These are phyloP conservation scores for Deilephila elpenor DNA, from an alignment of 2,888 invertebrate species.

Conservation along the genomic window DNA sequence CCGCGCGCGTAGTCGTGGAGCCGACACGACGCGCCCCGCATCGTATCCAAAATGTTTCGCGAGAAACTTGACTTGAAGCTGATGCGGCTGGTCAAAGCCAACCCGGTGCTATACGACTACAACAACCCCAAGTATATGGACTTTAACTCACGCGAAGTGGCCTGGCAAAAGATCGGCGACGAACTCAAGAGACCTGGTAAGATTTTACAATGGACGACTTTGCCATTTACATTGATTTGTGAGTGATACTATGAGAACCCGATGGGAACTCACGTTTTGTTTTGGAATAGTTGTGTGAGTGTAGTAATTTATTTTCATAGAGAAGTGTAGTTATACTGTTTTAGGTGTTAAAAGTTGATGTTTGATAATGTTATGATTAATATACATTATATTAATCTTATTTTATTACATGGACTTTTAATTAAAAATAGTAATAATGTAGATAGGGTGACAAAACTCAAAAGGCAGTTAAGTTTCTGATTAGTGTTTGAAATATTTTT, in stretches of 20 bases:
- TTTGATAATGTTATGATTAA: too few relatives aligned
- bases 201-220: slow-evolving; percentile 56
- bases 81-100: slow-evolving; percentile 64
- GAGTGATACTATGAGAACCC: slow-evolving; percentile 11
- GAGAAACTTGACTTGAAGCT: slow-evolving; percentile 67
- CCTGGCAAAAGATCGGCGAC: slow-evolving; percentile 80
- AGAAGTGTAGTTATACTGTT: too few relatives aligned
- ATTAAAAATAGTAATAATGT: too few relatives aligned
- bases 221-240: background rate
- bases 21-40: slow-evolving; percentile 18
- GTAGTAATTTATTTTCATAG: too few relatives aligned
- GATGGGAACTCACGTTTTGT: background rate
- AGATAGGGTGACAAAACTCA: too few relatives aligned
- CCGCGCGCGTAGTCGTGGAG: slow-evolving; percentile 8
- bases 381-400: too few relatives aligned
- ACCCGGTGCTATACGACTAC: slow-evolving; percentile 69
- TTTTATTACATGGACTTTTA: too few relatives aligned
- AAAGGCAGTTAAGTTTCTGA: too few relatives aligned
- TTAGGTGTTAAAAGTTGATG: too few relatives aligned
- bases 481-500: too few relatives aligned
- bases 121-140: slow-evolving; percentile 74
- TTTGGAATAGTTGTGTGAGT: background rate
- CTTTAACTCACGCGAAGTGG: slow-evolving; percentile 73
- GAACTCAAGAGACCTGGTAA: slow-evolving; percentile 71
- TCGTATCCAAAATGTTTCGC: slow-evolving; percentile 53